phyloP scores from a whole-genome alignment of 2,113 vertebrate species.

The Myotis brandtii region DNA sequence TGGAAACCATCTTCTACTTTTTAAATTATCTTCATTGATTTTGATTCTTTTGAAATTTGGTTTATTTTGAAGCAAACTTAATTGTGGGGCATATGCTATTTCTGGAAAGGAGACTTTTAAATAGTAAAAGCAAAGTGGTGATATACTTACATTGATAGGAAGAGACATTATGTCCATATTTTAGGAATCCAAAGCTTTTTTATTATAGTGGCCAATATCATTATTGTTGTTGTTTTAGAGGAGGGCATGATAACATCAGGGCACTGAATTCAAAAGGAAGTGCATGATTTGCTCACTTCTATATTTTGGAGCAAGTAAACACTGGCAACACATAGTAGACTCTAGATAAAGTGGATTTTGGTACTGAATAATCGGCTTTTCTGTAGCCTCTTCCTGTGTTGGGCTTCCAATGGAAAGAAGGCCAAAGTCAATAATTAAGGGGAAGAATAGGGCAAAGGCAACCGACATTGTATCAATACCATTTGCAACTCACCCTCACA shows the following conservation, averaged over 20 bases:
- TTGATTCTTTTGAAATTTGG: slow-evolving; percentile 55
- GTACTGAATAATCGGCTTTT: background rate
- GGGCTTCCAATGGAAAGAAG: background rate
- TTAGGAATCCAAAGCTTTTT: slow-evolving; percentile 10
- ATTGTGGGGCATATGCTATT: background rate
- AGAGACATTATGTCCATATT: background rate
- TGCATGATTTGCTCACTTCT: background rate
- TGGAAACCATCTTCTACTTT: slow-evolving; percentile 58
- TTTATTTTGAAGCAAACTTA: slow-evolving; percentile 63
- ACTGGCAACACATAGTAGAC: background rate
- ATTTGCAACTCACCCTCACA: background rate
- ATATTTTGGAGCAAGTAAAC: background rate
- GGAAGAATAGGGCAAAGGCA: background rate
- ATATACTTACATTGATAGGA: background rate
- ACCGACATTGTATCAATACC: background rate
- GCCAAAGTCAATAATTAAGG: background rate
- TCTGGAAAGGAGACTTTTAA: slow-evolving; percentile 45
- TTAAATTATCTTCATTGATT: slow-evolving; percentile 65
- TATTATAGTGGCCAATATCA: background rate
- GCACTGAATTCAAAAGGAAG: background rate
- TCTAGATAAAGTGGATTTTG: background rate
- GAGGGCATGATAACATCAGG: background rate
- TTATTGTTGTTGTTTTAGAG: background rate
- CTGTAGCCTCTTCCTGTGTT: background rate
- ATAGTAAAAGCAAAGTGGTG: background rate